Base-by-base conservation (phyloP, 2,888 invertebrate genomes). In the Oegoconia quadripuncta region DNA sequence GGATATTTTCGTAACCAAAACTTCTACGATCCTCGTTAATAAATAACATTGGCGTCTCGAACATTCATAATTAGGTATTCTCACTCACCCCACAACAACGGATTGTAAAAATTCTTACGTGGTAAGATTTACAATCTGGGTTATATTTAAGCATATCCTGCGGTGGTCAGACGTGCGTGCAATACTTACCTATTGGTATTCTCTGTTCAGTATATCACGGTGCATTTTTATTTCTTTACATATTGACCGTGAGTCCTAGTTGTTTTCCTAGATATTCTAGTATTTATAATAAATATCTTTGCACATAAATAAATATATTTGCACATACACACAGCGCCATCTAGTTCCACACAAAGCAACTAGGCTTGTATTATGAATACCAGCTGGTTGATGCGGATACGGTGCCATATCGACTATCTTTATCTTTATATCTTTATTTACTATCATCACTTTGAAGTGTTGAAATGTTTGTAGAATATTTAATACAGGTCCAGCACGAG, bases 21-120 rank as follows among this genome's bases (percentile, higher is more conserved):
- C n/a, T n/a, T n/a, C 13, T 14, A 4, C 5, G 27, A 27, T 27
- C 25, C 14, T 13, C 27, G 8, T n/a, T n/a, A 9, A 25, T 25
- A 11, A 12, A 25, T 14, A 12, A 27, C 13, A 13, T 2, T 14
- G 5, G 29, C 23, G 20, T 50, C 51, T 51, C 51, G 51, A 61
- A 68, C 66, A 69, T 72, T 61, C 60, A 58, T 50, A 64, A 73
- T 75, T 75, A 62, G 66, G 48, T 60, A n/a, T n/a, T n/a, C n/a
- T n/a, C n/a, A n/a, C n/a, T 50, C 64, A 63, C 66, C 63, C 63
- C 37, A 41, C 39, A 31, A 18, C 30, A 29, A 13, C 14, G 37
- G 48, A 44, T 50, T 57, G 59, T 52, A 56, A 60, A 58, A 59
- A 66, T 62, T 62, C 62, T 61, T 60, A 47, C 53, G 48, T 46